Conservation (phyloP, 2,888 invertebrate genomes). For the Apamea sordens region DNA sequence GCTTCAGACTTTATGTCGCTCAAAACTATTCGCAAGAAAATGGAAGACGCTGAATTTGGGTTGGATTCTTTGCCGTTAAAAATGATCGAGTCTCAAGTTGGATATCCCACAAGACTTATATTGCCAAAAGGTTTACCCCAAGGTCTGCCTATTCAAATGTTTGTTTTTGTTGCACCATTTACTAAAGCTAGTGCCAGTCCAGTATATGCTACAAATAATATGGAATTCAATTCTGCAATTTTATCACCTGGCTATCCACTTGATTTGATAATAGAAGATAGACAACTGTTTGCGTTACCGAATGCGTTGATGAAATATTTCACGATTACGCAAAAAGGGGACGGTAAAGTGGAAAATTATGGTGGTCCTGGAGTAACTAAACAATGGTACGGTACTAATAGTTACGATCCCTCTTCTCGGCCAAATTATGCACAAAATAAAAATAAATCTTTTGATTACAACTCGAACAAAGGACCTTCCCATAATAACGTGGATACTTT, state of each 20-base stretch:
- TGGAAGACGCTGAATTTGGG: conserved; percentile 90
- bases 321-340: conserved; percentile 79
- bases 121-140: conserved; percentile 93
- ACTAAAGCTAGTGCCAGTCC: conserved; percentile 76
- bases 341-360: conserved; percentile 68
- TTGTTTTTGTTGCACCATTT: conserved; percentile 91
- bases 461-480: conserved; percentile 59
- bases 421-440: conserved; percentile 59
- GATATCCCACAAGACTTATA: conserved; percentile 92
- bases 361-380: conserved; percentile 69
- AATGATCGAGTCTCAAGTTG: conserved; percentile 88
- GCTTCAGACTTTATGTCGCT: conserved; percentile 91
- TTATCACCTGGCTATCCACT: conserved; percentile 93
- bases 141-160: conserved; percentile 92
- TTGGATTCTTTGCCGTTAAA: conserved; percentile 88
- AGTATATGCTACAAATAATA: conserved; percentile 80
- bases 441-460: conserved; percentile 66
- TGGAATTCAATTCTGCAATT: conserved; percentile 82
- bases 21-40: conserved; percentile 90
- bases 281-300: conserved; percentile 79
- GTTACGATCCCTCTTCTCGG: conserved; percentile 66
- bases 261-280: conserved; percentile 91
- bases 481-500: conserved; percentile 20
- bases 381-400: conserved; percentile 68
- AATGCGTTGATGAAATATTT: conserved; percentile 83